Evolutionary conservation across 2,797 vertebrate genomes (phyloP).

Genomic region (Pristis pectinata): DNA sequence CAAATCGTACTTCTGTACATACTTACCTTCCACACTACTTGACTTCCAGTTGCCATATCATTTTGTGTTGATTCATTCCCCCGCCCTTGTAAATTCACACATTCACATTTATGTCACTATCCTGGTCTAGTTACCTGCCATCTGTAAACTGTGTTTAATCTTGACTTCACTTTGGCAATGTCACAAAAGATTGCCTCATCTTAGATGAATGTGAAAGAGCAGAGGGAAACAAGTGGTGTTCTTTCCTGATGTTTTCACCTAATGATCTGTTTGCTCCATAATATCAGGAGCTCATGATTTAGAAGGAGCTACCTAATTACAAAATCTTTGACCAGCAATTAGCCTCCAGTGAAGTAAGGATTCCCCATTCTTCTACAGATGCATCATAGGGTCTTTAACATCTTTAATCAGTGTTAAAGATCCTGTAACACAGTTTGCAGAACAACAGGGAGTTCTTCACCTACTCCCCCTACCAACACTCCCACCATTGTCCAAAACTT

Average conservation of each 20-base stretch:
- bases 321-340: not conserved
- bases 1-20: not conserved
- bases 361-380: not conserved
- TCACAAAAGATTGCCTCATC: not conserved
- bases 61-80: not conserved
- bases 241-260: not conserved
- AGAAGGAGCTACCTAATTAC: not conserved
- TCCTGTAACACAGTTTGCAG: no score
- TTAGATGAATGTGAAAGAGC: not conserved
- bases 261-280: not conserved
- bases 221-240: not conserved
- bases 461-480: no score
- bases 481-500: not conserved
- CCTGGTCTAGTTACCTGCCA: not conserved
- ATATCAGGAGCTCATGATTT: not conserved
- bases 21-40: not conserved
- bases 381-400: no score
- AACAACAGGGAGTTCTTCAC: not conserved
- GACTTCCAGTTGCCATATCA: not conserved
- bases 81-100: not conserved
- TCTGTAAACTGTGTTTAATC: not conserved
- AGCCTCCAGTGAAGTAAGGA: not conserved
- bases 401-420: not conserved
- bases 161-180: not conserved
- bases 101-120: not conserved